Evolutionary conservation across 2,797 vertebrate genomes (phyloP).

Genomic region (Hippoglossus hippoglossus): DNA sequence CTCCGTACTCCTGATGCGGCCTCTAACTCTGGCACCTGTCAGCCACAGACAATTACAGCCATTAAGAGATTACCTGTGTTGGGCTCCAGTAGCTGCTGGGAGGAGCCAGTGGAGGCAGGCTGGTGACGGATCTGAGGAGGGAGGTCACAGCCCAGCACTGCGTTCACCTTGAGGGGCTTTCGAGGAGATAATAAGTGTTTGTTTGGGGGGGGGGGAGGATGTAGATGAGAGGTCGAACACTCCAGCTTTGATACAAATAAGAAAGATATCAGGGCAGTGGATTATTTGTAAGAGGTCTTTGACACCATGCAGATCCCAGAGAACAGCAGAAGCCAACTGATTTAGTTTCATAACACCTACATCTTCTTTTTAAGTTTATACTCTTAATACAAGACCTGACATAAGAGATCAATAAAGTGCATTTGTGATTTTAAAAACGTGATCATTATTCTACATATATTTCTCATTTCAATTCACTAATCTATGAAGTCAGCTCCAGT

Average conservation of each 20-base stretch:
- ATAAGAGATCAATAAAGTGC: no score
- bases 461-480: no score
- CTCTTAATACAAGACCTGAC: no score
- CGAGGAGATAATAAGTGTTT: constrained; percentile 53
- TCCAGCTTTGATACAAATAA: background rate
- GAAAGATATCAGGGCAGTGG: no score
- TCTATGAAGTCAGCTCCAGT: no score
- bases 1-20: constrained; percentile 16
- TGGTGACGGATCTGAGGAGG: constrained; percentile 41
- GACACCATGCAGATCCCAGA: no score
- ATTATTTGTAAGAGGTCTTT: background rate
- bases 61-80: constrained; percentile 75
- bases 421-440: no score
- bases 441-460: no score
- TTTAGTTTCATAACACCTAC: no score
- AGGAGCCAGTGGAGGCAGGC: constrained; percentile 27
- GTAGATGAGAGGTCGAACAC: constrained; percentile 13
- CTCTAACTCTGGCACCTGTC: constrained; percentile 62
- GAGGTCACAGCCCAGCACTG: constrained; percentile 22
- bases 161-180: constrained; percentile 67
- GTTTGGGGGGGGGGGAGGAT: constrained; percentile 26
- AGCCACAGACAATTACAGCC: constrained; percentile 66
- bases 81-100: constrained; percentile 53
- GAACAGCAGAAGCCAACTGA: no score
- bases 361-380: no score